Conservation (phyloP, 2,797 vertebrate species). For the Sebastolobus altivelis region DNA sequence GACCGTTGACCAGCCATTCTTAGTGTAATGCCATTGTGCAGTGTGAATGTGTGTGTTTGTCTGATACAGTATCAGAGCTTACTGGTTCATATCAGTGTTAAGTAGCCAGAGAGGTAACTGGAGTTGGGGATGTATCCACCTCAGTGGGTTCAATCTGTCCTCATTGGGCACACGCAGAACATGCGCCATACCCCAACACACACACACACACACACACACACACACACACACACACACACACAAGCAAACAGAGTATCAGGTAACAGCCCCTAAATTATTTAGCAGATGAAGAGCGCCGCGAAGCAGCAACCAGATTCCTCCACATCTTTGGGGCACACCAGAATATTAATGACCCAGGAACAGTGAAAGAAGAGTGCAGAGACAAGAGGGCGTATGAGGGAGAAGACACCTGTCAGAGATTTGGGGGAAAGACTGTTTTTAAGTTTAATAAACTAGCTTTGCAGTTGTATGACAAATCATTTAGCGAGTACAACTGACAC, state of each 20-base stretch:
- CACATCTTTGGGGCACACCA: conserved; percentile 57
- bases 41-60: conserved; percentile 49
- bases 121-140: conserved; percentile 67
- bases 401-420: conserved; percentile 15
- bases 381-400: background rate
- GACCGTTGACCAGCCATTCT: conserved; percentile 11
- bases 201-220: conserved; percentile 43
- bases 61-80: conserved; percentile 68
- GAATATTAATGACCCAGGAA: conserved; percentile 77
- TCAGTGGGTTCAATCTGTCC: conserved; percentile 79
- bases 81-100: conserved; percentile 76
- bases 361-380: conserved; percentile 23
- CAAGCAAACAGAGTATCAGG: conserved; percentile 69
- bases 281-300: conserved; percentile 73
- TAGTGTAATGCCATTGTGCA: conserved; percentile 38
- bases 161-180: conserved; percentile 45
- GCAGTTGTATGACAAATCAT: background rate
- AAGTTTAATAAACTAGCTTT: background rate
- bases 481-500: background rate
- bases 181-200: conserved; percentile 23
- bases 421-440: conserved; percentile 12
- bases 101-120: conserved; percentile 71
- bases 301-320: conserved; percentile 84
- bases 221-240: conserved; percentile 33
- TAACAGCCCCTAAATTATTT: conserved; percentile 86